Evolutionary conservation across 2,888 invertebrate species (phyloP).

Genomic region (Quadroppia sp.): DNA sequence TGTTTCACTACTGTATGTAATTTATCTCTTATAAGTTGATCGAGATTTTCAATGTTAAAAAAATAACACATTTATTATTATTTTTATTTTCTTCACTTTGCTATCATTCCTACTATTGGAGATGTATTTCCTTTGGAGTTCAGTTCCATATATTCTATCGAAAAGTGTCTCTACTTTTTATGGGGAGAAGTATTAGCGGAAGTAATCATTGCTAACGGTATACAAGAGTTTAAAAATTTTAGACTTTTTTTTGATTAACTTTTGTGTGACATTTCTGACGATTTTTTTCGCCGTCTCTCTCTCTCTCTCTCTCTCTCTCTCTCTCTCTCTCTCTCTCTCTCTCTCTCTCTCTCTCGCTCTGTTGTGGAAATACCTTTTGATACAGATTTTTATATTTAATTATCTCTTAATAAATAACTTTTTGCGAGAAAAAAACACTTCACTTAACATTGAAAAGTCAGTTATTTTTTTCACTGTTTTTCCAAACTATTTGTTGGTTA

Average conservation of each 20-base stretch:
- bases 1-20: neutral
- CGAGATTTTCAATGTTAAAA: neutral
- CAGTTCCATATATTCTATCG: too few relatives aligned
- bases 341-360: neutral
- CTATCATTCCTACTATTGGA: neutral
- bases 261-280: conserved; percentile 9
- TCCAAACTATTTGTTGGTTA: neutral
- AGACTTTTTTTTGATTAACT: neutral
- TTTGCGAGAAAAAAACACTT: too few relatives aligned
- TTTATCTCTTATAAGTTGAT: conserved; percentile 3
- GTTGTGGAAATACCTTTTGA: too few relatives aligned
- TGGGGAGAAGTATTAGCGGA: conserved; percentile 25
- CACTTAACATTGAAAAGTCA: too few relatives aligned
- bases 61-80: neutral
- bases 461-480: too few relatives aligned
- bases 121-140: too few relatives aligned
- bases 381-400: too few relatives aligned
- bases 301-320: neutral
- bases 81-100: neutral
- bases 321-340: neutral
- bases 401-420: too few relatives aligned
- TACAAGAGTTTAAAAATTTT: neutral
- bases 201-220: conserved; percentile 36
- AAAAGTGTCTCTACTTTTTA: neutral
- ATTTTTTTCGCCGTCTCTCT: neutral